Base-by-base conservation (phyloP, 2,113 vertebrate genomes). In the Labeo rohita region DNA sequence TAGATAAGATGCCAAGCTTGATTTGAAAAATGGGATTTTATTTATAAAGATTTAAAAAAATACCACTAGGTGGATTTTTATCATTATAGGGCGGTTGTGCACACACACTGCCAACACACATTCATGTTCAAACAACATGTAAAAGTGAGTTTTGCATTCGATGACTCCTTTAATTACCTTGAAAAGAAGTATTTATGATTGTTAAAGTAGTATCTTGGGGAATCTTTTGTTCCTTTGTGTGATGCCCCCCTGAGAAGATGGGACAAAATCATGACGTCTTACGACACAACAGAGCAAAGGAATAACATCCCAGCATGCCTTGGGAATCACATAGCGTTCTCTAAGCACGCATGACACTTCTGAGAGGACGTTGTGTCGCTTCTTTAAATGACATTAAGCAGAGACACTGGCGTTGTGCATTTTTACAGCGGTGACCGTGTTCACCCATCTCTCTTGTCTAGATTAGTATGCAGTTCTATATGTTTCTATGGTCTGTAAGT, bases 401-500 rank as follows among this genome's bases (percentile, higher is more conserved):
- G 7, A 9, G 59, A 63, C 4, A 5, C 52, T 54, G 52, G 15
- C 21, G 3, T 2, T 9, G 56, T 61, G 56, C 21, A 3, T 61
- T 10, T 28, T 54, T 23, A 66, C 63, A 23, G 15, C 4, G 39
- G 39, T 75, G 73, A 23, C 3, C 21, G 12, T 23, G 39, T 13
- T 49, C 21, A 23, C 43, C 10, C 72, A 7, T 74, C 72, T 45
- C 39, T 21, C 75, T 70, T 49, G 12, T 88, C 12, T 68, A 80
- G 6, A 86, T 88, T 61, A 65, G 81, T 83, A 36, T 77, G 47
- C 75, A 61, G 47, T 72, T 47, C 83, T 73, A 34, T 84, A 76
- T 68, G 61, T 84, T 80, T 43, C 77, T 65, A 68, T 63, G 80
- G 18, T 85, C 88, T 77, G 78, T 85, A 85, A 16, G 63, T 78